Conservation (phyloP, 37 sponge, comb jelly and placozoan species). For the Hormiphora californensis region DNA sequence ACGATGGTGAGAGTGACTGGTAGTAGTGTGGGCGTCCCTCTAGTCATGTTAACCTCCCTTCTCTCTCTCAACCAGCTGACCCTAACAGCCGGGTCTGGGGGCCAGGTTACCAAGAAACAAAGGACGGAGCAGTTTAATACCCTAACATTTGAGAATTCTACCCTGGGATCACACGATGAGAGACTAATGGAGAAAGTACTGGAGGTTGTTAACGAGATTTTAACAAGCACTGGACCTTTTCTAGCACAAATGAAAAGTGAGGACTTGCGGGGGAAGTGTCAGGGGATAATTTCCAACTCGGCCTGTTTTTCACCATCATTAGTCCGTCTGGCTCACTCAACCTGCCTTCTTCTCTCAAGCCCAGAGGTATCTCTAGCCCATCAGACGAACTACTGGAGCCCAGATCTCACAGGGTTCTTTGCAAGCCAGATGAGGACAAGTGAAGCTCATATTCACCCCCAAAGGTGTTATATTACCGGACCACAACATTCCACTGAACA, state of each 20-base stretch:
- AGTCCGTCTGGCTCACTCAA: too few relatives aligned
- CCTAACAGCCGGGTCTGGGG: too few relatives aligned
- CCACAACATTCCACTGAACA: too few relatives aligned
- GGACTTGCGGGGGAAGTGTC: neutral
- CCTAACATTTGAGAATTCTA: conserved; percentile 21
- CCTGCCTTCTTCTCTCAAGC: too few relatives aligned
- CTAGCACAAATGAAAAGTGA: neutral
- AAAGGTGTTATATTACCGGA: too few relatives aligned
- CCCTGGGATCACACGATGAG: neutral
- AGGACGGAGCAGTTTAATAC: conserved; percentile 47
- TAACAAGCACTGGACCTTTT: neutral
- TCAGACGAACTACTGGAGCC: too few relatives aligned
- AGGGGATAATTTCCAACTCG: neutral
- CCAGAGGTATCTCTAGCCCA: too few relatives aligned
- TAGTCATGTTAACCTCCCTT: neutral
- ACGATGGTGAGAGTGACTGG: neutral
- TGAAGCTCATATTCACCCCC: too few relatives aligned
- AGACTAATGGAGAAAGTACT: neutral
- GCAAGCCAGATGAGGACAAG: too few relatives aligned
- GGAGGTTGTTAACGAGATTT: neutral
- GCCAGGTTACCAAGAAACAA: conserved; percentile 39
- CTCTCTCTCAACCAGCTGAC: neutral
- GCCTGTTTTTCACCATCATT: neutral
- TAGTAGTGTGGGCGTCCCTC: neutral
- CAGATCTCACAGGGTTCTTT: too few relatives aligned